phyloP scores from a whole-genome alignment of 2,888 invertebrate genomes.

The Heliconius aoede region DNA sequence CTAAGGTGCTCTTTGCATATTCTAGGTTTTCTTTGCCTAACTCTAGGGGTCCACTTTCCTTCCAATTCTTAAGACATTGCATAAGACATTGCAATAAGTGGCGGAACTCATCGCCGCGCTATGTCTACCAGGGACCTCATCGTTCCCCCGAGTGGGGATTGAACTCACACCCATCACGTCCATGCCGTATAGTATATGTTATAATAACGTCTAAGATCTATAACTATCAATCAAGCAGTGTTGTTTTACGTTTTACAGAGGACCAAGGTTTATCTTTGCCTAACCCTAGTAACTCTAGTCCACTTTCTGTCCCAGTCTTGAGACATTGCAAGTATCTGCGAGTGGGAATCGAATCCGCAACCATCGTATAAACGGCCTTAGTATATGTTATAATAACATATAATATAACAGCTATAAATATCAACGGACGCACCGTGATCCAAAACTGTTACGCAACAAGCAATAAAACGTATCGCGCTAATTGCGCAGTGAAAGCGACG shows the following conservation, averaged over 20 bases:
- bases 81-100: too few species aligned
- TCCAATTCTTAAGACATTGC: neutral
- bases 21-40: too few species aligned
- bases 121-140: neutral
- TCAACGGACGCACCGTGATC: conserved; percentile 28
- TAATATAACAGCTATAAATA: conserved; percentile 1
- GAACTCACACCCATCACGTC: neutral
- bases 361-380: neutral
- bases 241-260: too few species aligned
- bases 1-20: too few species aligned
- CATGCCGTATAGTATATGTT: neutral
- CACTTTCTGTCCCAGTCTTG: too few species aligned
- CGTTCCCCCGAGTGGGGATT: neutral
- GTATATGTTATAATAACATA: conserved; percentile 9
- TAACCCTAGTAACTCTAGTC: too few species aligned
- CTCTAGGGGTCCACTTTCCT: neutral
- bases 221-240: neutral
- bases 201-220: conserved; percentile 1
- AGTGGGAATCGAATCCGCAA: neutral
- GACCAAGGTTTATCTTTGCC: too few species aligned
- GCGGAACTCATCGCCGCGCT: neutral
- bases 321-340: too few species aligned
- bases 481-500: conserved; percentile 65
- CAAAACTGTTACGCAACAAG: conserved; percentile 38
- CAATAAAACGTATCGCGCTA: conserved; percentile 45